These are phyloP conservation scores for Drosophila subsilvestris DNA, from an alignment of 2,888 invertebrate species.

Conservation along the genomic window DNA sequence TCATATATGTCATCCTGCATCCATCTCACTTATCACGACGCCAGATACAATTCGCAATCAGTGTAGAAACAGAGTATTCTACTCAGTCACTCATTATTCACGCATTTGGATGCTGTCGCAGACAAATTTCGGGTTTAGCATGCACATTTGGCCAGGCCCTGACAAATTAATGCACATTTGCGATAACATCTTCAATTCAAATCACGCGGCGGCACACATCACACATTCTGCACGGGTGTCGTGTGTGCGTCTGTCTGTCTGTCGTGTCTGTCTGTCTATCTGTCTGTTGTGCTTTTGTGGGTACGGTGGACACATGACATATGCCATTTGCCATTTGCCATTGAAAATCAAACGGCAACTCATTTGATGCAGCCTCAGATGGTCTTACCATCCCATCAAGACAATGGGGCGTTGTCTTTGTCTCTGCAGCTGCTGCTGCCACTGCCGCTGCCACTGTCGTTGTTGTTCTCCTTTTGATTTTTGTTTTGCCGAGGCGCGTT, in stretches of 20 bases:
- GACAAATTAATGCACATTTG: slow-evolving; percentile 75
- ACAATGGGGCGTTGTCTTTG: not conserved
- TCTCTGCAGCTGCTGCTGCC: not conserved
- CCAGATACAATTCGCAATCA: slow-evolving; percentile 24
- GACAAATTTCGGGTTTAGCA: slow-evolving; percentile 52
- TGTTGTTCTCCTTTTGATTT: not conserved
- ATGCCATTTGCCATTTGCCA: slow-evolving; percentile 45
- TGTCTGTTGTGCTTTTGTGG: slow-evolving; percentile 15
- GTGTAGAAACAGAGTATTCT: not conserved
- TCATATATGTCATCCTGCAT: slow-evolving; percentile 12
- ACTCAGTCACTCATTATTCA: slow-evolving; percentile 55
- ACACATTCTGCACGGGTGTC: slow-evolving; percentile 3
- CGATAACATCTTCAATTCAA: slow-evolving; percentile 71
- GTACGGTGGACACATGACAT: slow-evolving; percentile 7
- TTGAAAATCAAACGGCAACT: slow-evolving; percentile 68
- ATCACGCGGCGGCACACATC: slow-evolving; percentile 70
- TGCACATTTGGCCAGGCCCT: slow-evolving; percentile 51
- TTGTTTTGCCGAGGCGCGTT: slow-evolving; percentile 16
- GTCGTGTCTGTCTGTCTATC: not conserved
- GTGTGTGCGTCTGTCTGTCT: slow-evolving; percentile 2
- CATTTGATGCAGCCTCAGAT: slow-evolving; percentile 63
- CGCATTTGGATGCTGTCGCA: slow-evolving; percentile 48
- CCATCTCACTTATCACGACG: slow-evolving; percentile 14
- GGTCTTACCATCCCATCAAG: slow-evolving; percentile 22
- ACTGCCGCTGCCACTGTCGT: not conserved